These are phyloP conservation scores for Drymodes brunneopygia DNA, from an alignment of 2,113 vertebrate genomes.

Conservation along the genomic window DNA sequence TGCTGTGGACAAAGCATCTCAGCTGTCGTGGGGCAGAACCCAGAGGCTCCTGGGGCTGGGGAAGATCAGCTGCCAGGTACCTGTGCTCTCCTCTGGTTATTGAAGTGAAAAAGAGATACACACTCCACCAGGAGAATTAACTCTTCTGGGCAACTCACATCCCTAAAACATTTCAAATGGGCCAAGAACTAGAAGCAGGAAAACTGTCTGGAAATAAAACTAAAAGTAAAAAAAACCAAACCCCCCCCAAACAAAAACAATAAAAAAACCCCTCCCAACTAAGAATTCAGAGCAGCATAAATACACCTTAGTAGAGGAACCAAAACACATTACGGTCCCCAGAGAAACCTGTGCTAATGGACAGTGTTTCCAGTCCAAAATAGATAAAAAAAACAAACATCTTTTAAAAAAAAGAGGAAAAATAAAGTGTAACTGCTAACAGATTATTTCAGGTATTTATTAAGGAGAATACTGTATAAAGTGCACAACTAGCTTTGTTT, in stretches of 20 bases:
- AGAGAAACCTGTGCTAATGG: neutral
- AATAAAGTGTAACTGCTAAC: neutral
- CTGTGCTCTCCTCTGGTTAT: neutral
- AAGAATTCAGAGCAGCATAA: neutral
- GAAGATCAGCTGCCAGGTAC: neutral
- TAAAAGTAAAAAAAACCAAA: neutral
- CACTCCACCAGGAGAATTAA: neutral
- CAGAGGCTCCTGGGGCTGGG: neutral
- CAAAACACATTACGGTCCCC: neutral
- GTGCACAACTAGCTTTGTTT: conserved; percentile 1
- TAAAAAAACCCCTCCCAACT: neutral
- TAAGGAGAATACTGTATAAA: conserved; percentile 7
- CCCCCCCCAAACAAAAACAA: neutral
- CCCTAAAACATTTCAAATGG: neutral
- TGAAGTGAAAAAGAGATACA: neutral
- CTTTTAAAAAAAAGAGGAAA: neutral
- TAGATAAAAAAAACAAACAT: neutral
- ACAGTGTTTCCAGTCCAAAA: neutral
- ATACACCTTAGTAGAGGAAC: neutral
- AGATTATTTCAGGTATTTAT: neutral
- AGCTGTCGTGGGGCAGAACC: neutral
- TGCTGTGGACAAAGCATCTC: neutral
- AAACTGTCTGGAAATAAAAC: neutral
- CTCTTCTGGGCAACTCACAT: neutral
- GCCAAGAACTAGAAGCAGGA: neutral